Conservation (phyloP, 2,113 vertebrate species). For the Sylvilagus bachmani region DNA sequence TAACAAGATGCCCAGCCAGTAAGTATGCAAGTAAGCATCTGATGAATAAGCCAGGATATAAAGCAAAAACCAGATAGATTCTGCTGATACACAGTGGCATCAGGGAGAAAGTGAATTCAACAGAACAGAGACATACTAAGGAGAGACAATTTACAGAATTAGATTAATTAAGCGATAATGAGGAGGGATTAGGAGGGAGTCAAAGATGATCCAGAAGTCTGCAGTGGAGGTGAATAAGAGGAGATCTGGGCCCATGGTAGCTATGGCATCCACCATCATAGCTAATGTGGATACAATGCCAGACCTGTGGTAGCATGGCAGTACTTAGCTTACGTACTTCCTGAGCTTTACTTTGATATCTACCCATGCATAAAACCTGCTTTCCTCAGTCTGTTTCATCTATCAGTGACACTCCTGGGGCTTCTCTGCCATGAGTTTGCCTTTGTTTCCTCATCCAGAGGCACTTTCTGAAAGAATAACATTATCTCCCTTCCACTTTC, state of each 20-base stretch:
- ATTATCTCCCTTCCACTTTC: conserved; percentile 13
- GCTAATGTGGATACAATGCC: too few species aligned
- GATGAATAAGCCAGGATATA: not conserved
- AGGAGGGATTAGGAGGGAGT: not conserved
- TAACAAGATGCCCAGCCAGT: not conserved
- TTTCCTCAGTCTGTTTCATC: not conserved
- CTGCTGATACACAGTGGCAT: too few species aligned
- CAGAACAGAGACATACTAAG: not conserved
- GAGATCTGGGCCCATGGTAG: not conserved
- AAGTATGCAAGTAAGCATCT: not conserved
- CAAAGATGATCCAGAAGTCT: not conserved
- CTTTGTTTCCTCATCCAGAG: conserved; percentile 35
- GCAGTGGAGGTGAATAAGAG: not conserved
- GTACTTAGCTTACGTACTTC: not conserved
- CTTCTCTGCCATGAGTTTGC: not conserved
- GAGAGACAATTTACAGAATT: not conserved
- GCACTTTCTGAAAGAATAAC: conserved; percentile 43
- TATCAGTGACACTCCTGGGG: not conserved
- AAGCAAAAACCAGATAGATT: not conserved
- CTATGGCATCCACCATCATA: not conserved
- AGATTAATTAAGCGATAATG: not conserved
- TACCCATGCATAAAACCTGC: not conserved
- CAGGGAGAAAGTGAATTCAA: not conserved
- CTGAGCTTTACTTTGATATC: not conserved
- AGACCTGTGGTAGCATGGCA: not conserved